phyloP scores from a whole-genome alignment of 2,797 vertebrate species.

The Sparidentex hasta region DNA sequence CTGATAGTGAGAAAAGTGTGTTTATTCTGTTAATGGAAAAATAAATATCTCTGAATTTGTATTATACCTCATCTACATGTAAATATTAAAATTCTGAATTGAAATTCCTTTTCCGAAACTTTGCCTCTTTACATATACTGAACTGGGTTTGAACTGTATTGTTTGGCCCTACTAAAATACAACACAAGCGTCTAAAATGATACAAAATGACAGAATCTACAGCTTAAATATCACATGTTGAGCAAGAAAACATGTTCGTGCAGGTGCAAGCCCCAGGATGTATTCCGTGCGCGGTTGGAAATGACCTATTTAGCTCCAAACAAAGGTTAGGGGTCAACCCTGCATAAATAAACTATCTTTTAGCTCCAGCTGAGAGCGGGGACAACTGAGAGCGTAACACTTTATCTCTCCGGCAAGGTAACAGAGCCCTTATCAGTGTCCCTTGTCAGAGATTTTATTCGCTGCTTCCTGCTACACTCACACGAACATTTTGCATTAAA shows the following conservation, averaged over 20 bases:
- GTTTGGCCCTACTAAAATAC: too few relatives aligned
- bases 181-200: background rate
- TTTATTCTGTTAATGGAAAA: too few relatives aligned
- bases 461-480: constrained; percentile 57
- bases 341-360: constrained; percentile 44
- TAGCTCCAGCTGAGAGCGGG: constrained; percentile 28
- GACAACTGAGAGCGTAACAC: constrained; percentile 38
- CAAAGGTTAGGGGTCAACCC: constrained; percentile 65
- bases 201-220: constrained; percentile 9
- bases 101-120: too few relatives aligned
- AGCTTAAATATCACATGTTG: constrained; percentile 24
- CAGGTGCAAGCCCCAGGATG: constrained; percentile 59
- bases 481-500: constrained; percentile 76
- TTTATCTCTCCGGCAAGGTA: constrained; percentile 48
- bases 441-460: constrained; percentile 46
- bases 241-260: constrained; percentile 1
- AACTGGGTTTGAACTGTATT: background rate
- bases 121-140: background rate
- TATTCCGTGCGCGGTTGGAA: constrained; percentile 51
- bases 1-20: too few relatives aligned
- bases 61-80: too few relatives aligned
- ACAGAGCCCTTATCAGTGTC: constrained; percentile 63
- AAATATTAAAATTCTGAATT: too few relatives aligned
- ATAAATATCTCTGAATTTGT: too few relatives aligned
- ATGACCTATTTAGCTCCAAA: constrained; percentile 63